Percentiles rank a stretch among this genome's conserved stretches.
phyloP scores from a whole-genome alignment of 92 coral and sea anemone genomes.

The Phenganax subtilis region DNA sequence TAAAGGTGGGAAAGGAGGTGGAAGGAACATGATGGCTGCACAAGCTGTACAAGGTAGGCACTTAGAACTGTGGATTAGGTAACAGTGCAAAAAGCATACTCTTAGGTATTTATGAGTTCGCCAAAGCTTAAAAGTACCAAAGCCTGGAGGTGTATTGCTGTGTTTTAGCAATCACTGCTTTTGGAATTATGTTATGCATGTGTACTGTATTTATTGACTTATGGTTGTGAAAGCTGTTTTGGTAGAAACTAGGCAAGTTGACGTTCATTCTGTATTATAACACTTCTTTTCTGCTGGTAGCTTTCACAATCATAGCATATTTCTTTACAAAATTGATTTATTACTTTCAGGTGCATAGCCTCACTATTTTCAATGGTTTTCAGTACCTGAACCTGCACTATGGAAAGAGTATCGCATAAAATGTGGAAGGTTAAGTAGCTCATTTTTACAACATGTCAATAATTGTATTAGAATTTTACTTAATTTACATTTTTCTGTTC shows the following conservation, averaged over 20 bases:
- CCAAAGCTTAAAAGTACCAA: too few relatives aligned
- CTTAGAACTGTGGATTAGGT: neutral
- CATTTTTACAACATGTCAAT: constrained; percentile 19
- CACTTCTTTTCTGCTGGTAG: neutral
- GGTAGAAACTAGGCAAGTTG: too few relatives aligned
- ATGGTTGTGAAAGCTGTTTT: too few relatives aligned
- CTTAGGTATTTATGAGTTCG: neutral
- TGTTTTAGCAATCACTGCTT: too few relatives aligned
- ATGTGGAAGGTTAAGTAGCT: constrained; percentile 29
- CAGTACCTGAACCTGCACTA: neutral
- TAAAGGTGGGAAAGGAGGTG: constrained; percentile 39
- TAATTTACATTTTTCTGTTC: neutral
- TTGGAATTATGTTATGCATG: too few relatives aligned
- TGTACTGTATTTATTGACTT: too few relatives aligned
- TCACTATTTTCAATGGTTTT: neutral
- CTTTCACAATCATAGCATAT: neutral
- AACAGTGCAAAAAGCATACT: too few relatives aligned
- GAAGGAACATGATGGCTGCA: constrained; percentile 28
- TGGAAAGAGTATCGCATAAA: neutral
- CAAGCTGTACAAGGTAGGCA: constrained; percentile 66
- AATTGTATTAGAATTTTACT: constrained; percentile 8
- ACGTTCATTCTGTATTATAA: too few relatives aligned
- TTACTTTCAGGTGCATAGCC: constrained; percentile 12
- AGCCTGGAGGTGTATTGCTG: too few relatives aligned
- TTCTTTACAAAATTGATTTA: neutral